Base-by-base conservation (phyloP, 2,888 invertebrate genomes). In the Nomada goodeniana region DNA sequence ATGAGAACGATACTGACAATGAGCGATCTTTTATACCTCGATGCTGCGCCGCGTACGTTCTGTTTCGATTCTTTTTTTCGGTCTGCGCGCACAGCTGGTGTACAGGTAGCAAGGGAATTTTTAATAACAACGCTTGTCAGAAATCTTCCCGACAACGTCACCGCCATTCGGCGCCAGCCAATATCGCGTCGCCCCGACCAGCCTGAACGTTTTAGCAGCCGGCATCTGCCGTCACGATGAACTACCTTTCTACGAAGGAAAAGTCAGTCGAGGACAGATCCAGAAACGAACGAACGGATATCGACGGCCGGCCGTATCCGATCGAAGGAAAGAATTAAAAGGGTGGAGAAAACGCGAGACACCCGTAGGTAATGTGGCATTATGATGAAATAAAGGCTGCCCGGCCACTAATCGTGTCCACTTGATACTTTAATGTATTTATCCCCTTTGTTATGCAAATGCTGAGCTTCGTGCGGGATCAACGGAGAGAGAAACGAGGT, bases 131-230 rank as follows among this genome's bases (percentile, higher is more conserved):
- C 88, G 86, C 92, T 89, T 92, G 92, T 92, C 92, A 91, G 90
- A 90, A 91, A 88, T 90, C 83, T 90, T 90, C 91, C 88, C 90
- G 92, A 92, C 91, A 91, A 86, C 91, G 93, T 93, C 93, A 93
- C 87, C 84, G 91, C 89, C 93, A 93, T 93, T 93, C 90, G 93
- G 92, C 84, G 90, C 92, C 91, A 91, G 90, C 91, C 92, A 93
- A 93, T 93, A 93, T 92, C 89, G 88, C 88, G 70, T 77, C 26
- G 59, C 29, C 59, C 81, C 74, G 70, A 81, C 86, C 26, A 15
- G 57, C 44, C 26, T 86, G 84, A 91, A 90, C 91, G 88, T 89
- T 92, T 91, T 89, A 92, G 87, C 91, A 91, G 90, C 90, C 91
- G 91, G 90, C 91, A 92, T 91, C 90, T 90, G 90, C 92, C 92